Base-by-base conservation (phyloP, 2,888 invertebrate genomes). In the Patella pellucida region DNA sequence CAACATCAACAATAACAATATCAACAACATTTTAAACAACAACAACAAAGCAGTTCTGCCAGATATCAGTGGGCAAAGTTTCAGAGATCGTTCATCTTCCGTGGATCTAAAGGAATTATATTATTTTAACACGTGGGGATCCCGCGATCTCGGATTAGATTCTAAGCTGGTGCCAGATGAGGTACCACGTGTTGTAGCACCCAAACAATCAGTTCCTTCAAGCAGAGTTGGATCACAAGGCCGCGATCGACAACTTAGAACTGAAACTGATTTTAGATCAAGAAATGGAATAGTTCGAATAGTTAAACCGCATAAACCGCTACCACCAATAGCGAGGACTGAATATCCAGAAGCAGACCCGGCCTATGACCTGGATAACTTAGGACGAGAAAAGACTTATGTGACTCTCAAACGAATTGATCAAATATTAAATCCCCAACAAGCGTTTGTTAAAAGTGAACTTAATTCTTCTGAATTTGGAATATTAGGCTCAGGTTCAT, bases 341-440 rank as follows among this genome's bases (percentile, higher is more conserved):
- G 52, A 69, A 69, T 27, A 41, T 23, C 23, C 52, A 15, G 51
- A 67, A 16, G 52, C 67, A 14, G 67, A 51, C 0, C 62, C 69
- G 1, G 67, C 54, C 15, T 68, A 73, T 23, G 73, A 76, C 19
- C 62, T 69, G 50, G 72, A 62, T 14, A 14, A 71, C 11, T 15
- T 78, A 1, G 73, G 70, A 27, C 56, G 78, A 9, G 78, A 78
- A 69, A 69, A 76, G 27, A 78, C 78, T 51, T 78, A 76, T 41
- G 67, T 74, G 27, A 74, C 76, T 72, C 52, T 78, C 68, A 76
- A 74, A 52, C 73, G 78, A 12, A 78, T 78, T 27, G 78, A 78
- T 72, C 73, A 69, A 16, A 68, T 78, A n/a, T 50, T 78, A 67
- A 73, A 78, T 19, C 78, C 78, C 27, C 54, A 52, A 41, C 54